Conservation (phyloP, 2,113 vertebrate genomes). For the Nannospalax galili region DNA sequence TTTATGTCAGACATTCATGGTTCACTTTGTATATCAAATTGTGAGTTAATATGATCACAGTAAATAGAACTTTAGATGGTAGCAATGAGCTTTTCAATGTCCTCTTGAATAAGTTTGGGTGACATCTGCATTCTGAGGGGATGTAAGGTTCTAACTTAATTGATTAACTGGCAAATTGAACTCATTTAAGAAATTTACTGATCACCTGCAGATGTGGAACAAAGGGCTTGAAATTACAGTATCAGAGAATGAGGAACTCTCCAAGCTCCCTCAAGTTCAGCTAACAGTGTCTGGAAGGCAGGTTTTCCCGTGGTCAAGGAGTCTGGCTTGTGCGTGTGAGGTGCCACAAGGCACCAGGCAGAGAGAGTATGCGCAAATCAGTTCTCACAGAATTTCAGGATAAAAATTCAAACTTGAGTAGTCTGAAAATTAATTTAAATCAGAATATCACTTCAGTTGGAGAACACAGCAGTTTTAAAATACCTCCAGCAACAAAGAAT, state of each 20-base stretch:
- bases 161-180: not conserved
- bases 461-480: not conserved
- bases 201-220: not conserved
- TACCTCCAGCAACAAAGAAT: not conserved
- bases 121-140: not conserved
- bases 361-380: not conserved
- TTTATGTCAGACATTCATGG: not conserved
- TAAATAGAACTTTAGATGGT: not conserved
- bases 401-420: not conserved
- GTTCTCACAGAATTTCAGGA: not conserved
- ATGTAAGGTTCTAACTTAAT: not conserved
- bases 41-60: not conserved
- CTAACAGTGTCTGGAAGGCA: not conserved
- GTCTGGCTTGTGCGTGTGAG: fast-evolving
- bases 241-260: not conserved
- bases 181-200: conserved; percentile 1
- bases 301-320: not conserved
- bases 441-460: not conserved
- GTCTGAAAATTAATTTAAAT: not conserved
- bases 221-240: not conserved
- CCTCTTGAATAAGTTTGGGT: conserved; percentile 8
- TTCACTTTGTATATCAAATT: not conserved
- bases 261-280: not conserved
- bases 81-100: not conserved
- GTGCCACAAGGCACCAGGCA: not conserved